Evolutionary conservation across 2,888 invertebrate species (phyloP), one percentile per base, ranked within the genome.

Genomic region (Athalia circularis): DNA sequence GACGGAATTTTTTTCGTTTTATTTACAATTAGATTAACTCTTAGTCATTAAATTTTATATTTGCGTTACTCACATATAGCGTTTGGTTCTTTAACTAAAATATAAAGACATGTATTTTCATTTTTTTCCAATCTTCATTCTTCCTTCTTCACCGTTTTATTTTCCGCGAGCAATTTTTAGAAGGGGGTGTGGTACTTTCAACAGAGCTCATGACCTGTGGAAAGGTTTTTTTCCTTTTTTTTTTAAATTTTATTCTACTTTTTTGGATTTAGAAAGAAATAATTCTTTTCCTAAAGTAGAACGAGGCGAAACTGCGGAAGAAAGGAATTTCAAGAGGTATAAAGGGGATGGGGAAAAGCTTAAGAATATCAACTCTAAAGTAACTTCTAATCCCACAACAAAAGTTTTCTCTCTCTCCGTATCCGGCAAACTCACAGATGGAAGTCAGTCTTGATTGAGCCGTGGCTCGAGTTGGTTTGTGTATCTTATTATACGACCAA

Each of bases 381-480:
- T 75, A 75, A 75, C 62, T 75, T 75, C 75, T 75, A 75, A 75
- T 75, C 75, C 75, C 62, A 50, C 75, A 64, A 75, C 75, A 64
- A 75, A 75, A 75, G 75, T 75, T 75, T 75, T 62, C 75, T 43
- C 62, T 11, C 62, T 62, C 48, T 29, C 29, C 29, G 29, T 29
- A 50, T 64, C 61, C 29, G 59, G 75, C 15, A 54, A 15, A 5
- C 52, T 11, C 15, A 29, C 29, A n/a, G 29, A 29, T 29, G 2
- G 29, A 29, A 75, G 75, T 75, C 75, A 75, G 54, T 61, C 64
- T 50, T 52, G 75, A 75, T 75, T 64, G 75, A 75, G 75, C 75
- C 75, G 64, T 75, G 11, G 75, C 47, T 13, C 13, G 62, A 8
- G 8, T 4, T 62, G 13, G 62, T 15, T 8, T 29, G 11, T 15